Conservation (phyloP, 2,113 vertebrate species). For the Nerophis ophidion region DNA sequence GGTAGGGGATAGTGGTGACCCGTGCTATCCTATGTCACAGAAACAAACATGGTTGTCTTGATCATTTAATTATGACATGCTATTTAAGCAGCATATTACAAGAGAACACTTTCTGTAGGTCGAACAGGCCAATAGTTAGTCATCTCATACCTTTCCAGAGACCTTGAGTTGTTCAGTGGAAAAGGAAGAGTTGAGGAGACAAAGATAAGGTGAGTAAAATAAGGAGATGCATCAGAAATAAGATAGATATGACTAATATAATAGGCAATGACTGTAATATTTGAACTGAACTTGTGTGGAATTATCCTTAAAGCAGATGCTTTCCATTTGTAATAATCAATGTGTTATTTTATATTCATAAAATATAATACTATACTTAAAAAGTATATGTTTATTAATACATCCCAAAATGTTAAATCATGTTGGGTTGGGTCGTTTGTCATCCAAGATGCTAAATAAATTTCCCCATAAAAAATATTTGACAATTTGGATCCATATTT, state of each 20-base stretch:
- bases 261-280: not conserved
- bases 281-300: constrained; percentile 29
- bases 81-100: no score
- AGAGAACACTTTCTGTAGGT: not conserved
- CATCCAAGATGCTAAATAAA: no score
- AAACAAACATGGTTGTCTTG: constrained; percentile 2
- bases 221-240: constrained; percentile 23
- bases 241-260: constrained; percentile 27
- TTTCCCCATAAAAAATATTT: no score
- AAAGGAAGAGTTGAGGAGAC: constrained; percentile 62
- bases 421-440: no score
- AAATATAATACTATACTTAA: no score
- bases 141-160: constrained; percentile 80
- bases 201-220: constrained; percentile 54
- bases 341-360: no score
- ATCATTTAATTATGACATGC: not conserved
- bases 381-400: no score
- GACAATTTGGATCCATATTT: no score
- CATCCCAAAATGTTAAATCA: no score
- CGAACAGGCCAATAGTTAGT: constrained; percentile 34
- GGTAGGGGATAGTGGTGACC: constrained; percentile 66
- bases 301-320: not conserved
- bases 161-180: constrained; percentile 72
- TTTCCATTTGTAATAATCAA: no score
- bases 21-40: constrained; percentile 66